A percentile compares a stretch with the other conserved stretches of the same genome.
These are phyloP conservation scores for Mactromeris polynyma DNA, from an alignment of 2,888 invertebrate genomes.

Conservation along the genomic window DNA sequence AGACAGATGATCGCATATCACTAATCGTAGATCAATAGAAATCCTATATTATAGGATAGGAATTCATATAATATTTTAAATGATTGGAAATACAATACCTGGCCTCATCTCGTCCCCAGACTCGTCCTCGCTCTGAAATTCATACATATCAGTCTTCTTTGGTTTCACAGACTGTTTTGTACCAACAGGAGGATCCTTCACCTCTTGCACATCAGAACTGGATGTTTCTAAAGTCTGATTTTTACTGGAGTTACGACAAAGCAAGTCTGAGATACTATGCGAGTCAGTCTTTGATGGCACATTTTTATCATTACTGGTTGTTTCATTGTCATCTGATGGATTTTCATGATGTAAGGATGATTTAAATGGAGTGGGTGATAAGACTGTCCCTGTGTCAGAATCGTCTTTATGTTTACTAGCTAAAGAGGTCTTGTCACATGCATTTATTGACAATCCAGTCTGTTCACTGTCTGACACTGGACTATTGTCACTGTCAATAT, in stretches of 20 bases:
- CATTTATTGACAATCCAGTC: not conserved
- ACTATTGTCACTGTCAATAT: not conserved
- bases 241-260: conserved; percentile 23
- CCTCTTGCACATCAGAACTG: conserved; percentile 24
- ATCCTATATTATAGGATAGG: too few species aligned
- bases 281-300: conserved; percentile 36
- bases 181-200: not conserved
- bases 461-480: not conserved
- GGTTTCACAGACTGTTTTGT: conserved; percentile 36
- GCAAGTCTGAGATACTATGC: conserved; percentile 9
- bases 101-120: conserved; percentile 76
- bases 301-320: not conserved
- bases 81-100: conserved; percentile 45
- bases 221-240: conserved; percentile 23
- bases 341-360: conserved; percentile 1
- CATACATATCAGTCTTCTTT: conserved; percentile 78
- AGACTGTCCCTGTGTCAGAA: not conserved
- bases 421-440: not conserved
- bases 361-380: conserved; percentile 10
- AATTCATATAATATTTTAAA: not conserved
- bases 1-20: too few species aligned
- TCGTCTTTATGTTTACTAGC: not conserved
- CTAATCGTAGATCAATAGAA: too few species aligned
- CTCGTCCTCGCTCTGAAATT: conserved; percentile 83
- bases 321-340: conserved; percentile 12